These are phyloP conservation scores for Agelaius phoeniceus DNA, from an alignment of 2,113 vertebrate genomes.

Conservation along the genomic window DNA sequence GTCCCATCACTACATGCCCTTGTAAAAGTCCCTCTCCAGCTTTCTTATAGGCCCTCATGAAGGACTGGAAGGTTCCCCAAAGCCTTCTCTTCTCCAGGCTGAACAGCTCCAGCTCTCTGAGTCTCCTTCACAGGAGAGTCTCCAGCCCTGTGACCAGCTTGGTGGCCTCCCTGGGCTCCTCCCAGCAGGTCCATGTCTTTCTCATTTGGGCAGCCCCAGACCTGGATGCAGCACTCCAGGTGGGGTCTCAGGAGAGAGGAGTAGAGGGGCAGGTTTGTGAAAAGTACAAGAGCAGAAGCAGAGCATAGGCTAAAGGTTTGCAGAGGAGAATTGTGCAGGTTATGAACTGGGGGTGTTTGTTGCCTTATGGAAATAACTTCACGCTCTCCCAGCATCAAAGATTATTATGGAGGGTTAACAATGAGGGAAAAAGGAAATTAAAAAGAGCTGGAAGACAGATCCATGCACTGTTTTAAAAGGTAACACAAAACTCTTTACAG, in stretches of 20 bases:
- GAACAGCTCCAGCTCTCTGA: not conserved
- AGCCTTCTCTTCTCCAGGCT: not conserved
- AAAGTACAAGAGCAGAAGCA: not conserved
- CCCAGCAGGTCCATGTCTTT: not conserved
- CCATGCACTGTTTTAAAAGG: not conserved
- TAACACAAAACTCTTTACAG: not conserved
- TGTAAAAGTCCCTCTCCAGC: not conserved
- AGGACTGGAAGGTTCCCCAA: not conserved
- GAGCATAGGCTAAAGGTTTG: not conserved
- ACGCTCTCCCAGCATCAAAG: not conserved
- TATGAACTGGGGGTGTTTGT: not conserved
- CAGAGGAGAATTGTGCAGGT: not conserved
- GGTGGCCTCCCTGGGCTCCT: not conserved
- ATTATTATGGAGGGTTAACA: not conserved
- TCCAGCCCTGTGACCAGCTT: not conserved
- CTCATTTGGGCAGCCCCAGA: not conserved
- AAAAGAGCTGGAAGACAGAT: not conserved
- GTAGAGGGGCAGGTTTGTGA: not conserved
- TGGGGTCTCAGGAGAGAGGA: not conserved
- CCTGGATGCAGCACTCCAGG: not conserved
- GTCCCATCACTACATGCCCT: not conserved
- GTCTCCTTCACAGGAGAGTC: not conserved
- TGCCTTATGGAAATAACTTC: not conserved
- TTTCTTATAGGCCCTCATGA: not conserved
- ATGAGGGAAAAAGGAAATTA: not conserved